phyloP scores from a whole-genome alignment of 2,797 vertebrate species.

The Mastacembelus armatus region DNA sequence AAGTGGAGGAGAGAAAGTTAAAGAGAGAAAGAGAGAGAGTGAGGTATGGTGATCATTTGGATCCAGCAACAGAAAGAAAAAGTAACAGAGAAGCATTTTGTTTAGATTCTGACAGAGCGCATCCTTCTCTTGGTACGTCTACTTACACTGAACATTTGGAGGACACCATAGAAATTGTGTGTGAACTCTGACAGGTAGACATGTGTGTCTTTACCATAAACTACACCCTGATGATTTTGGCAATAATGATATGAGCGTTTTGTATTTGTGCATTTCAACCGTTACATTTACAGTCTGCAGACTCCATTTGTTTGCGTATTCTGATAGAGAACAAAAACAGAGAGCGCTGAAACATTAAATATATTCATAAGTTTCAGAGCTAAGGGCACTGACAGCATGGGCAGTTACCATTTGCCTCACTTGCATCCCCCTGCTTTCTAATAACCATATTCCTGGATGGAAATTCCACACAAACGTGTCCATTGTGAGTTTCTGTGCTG shows the following conservation, averaged over 20 bases:
- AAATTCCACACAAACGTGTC: background rate
- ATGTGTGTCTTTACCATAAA: no score
- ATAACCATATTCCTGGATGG: background rate
- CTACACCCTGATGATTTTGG: background rate
- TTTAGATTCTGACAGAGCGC: constrained; percentile 9
- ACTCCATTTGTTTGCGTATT: constrained; percentile 1
- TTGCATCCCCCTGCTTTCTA: background rate
- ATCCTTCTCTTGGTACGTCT: background rate
- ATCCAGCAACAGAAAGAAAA: constrained; percentile 15
- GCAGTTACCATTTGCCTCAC: background rate
- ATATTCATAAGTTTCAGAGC: background rate
- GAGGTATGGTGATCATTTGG: constrained; percentile 2
- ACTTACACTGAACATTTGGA: background rate
- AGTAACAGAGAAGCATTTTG: background rate
- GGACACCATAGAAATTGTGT: background rate
- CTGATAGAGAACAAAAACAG: background rate
- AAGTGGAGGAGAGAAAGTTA: constrained; percentile 18
- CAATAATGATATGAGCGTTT: background rate
- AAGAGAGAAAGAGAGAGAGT: constrained; percentile 13
- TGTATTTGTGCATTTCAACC: constrained; percentile 1
- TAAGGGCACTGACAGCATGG: background rate
- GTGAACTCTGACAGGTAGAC: no score
- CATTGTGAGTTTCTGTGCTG: constrained; percentile 15
- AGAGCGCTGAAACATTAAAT: background rate
- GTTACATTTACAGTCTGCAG: background rate